These are phyloP conservation scores for Euura saliciscinereae DNA, from an alignment of 1,140 invertebrate species.

Conservation along the genomic window DNA sequence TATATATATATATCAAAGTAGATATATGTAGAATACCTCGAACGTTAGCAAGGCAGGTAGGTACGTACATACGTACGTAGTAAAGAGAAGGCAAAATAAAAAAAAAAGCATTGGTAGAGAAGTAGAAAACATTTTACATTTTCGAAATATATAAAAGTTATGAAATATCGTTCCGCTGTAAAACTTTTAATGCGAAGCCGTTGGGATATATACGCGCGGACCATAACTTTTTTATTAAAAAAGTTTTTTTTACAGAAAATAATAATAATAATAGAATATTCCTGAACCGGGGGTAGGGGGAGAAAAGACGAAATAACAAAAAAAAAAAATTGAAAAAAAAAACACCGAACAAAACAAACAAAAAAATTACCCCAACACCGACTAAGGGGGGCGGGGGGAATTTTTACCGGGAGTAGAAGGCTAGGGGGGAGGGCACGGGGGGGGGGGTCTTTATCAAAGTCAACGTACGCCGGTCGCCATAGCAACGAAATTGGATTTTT, in stretches of 20 bases:
- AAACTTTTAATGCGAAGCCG: constrained; percentile 57
- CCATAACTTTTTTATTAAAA: constrained; percentile 59
- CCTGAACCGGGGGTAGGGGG: background rate
- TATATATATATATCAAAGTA: background rate
- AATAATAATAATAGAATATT: constrained; percentile 40
- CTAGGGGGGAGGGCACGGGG: constrained; percentile 34
- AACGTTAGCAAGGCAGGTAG: background rate
- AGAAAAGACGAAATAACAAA: background rate
- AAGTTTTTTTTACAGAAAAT: constrained; percentile 50
- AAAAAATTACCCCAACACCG: background rate
- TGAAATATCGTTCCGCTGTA: constrained; percentile 56
- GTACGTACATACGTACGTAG: background rate
- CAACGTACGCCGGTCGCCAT: constrained; percentile 58
- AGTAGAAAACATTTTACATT: constrained; percentile 27
- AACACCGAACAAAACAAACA: background rate
- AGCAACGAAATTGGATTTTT: constrained; percentile 61
- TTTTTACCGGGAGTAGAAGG: background rate
- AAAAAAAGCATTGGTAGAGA: background rate
- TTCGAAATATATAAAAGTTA: constrained; percentile 58
- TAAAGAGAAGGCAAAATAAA: background rate
- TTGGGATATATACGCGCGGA: constrained; percentile 3
- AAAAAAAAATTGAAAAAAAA: background rate
- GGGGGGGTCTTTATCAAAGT: constrained; percentile 57
- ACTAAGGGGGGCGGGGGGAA: background rate
- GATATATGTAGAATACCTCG: background rate